phyloP scores from a whole-genome alignment of 53 echinoderm and acorn worm genomes.

The Arbacia lixula region DNA sequence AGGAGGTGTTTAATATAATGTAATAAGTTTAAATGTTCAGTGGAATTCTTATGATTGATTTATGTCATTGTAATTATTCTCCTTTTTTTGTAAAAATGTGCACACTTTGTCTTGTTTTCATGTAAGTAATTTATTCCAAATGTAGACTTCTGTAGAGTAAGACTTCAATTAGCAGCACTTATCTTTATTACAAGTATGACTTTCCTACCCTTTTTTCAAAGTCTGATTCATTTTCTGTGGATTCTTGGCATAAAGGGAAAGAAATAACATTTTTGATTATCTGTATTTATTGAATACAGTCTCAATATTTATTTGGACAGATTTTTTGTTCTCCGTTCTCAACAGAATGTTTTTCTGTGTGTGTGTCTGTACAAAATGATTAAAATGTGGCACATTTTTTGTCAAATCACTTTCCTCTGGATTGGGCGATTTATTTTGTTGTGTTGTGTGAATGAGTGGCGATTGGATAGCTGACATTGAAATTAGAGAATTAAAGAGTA shows the following conservation, averaged over 20 bases:
- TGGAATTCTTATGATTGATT: not conserved
- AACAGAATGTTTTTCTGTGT: conserved; percentile 49
- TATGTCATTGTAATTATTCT: not conserved
- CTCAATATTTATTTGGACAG: conserved; percentile 56
- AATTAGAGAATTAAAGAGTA: too few species aligned
- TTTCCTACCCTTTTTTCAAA: not conserved
- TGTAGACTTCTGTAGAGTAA: not conserved
- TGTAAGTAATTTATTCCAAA: conserved; percentile 4
- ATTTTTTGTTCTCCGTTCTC: conserved; percentile 39
- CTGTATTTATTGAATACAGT: conserved; percentile 10
- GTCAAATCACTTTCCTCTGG: conserved; percentile 20
- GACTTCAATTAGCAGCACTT: not conserved
- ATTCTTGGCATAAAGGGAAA: not conserved
- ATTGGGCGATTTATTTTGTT: not conserved
- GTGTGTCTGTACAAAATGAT: conserved; percentile 60
- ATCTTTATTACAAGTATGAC: not conserved
- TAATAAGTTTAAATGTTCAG: too few species aligned
- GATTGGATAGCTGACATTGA: too few species aligned
- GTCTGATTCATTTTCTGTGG: not conserved
- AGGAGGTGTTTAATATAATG: too few species aligned
- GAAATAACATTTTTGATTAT: not conserved
- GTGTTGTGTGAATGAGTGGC: not conserved
- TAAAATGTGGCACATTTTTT: conserved; percentile 60
- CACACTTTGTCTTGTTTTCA: conserved; percentile 1
- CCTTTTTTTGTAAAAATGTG: not conserved